Percentiles rank a stretch among this genome's conserved stretches.
These are phyloP conservation scores for Chondrosia reniformis DNA, from an alignment of 37 sponge, comb jelly and placozoan genomes.

Conservation along the genomic window DNA sequence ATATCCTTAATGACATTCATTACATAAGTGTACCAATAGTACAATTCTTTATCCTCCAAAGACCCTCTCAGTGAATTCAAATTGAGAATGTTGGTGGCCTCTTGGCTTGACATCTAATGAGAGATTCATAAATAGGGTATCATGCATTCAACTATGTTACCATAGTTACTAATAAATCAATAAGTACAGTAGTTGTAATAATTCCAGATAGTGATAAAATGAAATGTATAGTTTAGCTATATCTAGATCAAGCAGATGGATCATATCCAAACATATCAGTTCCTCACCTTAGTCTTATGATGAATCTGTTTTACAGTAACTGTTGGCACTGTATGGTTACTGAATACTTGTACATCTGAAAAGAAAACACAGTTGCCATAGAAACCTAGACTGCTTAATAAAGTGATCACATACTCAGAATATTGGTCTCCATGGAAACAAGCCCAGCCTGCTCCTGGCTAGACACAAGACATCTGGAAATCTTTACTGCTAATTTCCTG, in stretches of 20 bases:
- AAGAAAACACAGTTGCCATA: background rate
- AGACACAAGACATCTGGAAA: constrained; percentile 1
- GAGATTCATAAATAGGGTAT: too few relatives aligned
- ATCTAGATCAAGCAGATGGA: background rate
- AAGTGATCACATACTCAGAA: background rate
- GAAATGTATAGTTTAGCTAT: too few relatives aligned
- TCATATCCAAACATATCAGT: background rate
- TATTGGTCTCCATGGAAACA: constrained; percentile 9
- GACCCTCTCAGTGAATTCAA: too few relatives aligned
- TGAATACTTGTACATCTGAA: background rate
- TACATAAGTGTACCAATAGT: too few relatives aligned
- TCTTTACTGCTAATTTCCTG: background rate
- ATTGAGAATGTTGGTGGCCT: too few relatives aligned
- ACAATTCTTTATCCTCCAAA: too few relatives aligned
- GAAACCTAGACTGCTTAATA: background rate
- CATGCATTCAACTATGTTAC: too few relatives aligned
- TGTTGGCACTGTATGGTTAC: background rate
- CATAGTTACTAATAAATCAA: too few relatives aligned
- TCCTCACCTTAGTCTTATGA: constrained; percentile 1
- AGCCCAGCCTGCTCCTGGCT: background rate
- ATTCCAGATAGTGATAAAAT: too few relatives aligned
- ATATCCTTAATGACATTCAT: too few relatives aligned
- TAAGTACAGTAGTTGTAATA: too few relatives aligned
- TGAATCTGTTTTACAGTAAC: background rate
- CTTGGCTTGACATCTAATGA: too few relatives aligned